Base-by-base conservation (phyloP, 2,113 vertebrate species). In the Anser brachyrhynchus region DNA sequence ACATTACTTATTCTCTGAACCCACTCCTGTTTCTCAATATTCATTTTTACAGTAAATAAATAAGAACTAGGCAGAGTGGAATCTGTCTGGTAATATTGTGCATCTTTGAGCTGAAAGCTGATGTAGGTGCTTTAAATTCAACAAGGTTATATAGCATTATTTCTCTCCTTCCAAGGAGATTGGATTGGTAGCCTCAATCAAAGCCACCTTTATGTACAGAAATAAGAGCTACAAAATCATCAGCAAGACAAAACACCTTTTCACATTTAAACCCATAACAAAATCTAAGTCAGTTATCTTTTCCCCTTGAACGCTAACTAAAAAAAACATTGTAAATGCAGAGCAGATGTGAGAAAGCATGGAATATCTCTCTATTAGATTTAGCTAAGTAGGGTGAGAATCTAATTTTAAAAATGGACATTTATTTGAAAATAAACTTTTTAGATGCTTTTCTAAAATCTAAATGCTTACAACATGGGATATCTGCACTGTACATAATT, bases 1-100 rank as follows among this genome's bases (percentile, higher is more conserved):
- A 85, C 82, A 84, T 90, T 87, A 23, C 33, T 82, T 90, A 73
- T 91, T 90, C 35, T 91, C 22, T 15, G 7, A 67, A 87, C 22
- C 3, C 8, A 26, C 41, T 84, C 57, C 8, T 8, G 21, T 72
- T 95, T 84, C 62, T 84, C 65, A 84, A 78, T 87, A 93, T 93
- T 84, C 26, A 74, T 67, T 95, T 91, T 87, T 89, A 29, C 10
- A 52, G 43, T 49, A 84, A 93, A 84, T 77, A 89, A 69, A 62
- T 67, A 87, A 93, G 73, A 73, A 54, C 20, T 18, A 67, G 52
- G 8, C 22, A 82, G 62, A 31, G 19, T 70, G 49, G 35, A 71
- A 57, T 94, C 49, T 91, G 28, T 26, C 31, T 84, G 23, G 41
- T 51, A 91, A 74, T 71, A 78, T 3, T 71, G 4, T 5, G 10